A percentile compares a stretch with the other conserved stretches of the same genome.
These are phyloP conservation scores for Synanthedon myopaeformis DNA, from an alignment of 2,888 invertebrate genomes.

Conservation along the genomic window DNA sequence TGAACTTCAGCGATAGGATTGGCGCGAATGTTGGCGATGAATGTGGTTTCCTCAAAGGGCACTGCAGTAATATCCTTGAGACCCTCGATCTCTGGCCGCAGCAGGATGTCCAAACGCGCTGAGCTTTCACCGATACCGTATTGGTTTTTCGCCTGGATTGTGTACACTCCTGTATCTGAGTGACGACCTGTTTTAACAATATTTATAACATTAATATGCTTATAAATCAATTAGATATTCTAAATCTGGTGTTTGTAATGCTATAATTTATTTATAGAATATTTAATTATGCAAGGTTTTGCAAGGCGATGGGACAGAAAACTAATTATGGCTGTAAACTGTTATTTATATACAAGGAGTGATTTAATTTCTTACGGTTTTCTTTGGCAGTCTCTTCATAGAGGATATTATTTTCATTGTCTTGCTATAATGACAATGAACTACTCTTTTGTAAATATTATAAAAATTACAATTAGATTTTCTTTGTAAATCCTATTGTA, in stretches of 20 bases:
- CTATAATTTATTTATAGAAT: no score
- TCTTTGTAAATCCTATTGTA: no score
- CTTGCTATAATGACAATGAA: no score
- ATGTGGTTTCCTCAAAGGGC: conserved; percentile 82
- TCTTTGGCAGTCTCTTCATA: no score
- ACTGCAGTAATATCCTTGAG: conserved; percentile 79
- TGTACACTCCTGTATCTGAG: conserved; percentile 86
- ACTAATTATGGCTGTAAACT: no score
- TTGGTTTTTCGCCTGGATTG: conserved; percentile 82
- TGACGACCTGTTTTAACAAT: conserved; percentile 65
- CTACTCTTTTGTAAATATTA: no score
- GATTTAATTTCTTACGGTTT: no score
- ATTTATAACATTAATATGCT: not conserved
- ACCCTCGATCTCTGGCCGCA: conserved; percentile 83
- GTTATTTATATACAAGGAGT: no score
- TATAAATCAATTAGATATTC: not conserved
- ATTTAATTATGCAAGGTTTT: no score
- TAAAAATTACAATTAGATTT: no score
- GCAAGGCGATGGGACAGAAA: no score
- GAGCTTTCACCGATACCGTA: conserved; percentile 81
- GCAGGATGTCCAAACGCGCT: conserved; percentile 81
- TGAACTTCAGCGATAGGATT: conserved; percentile 91
- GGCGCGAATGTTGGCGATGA: conserved; percentile 86
- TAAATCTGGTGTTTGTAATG: not conserved
- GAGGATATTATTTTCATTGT: no score